A percentile compares a stretch with the other conserved stretches of the same genome.
Evolutionary conservation across 1,140 invertebrate genomes (phyloP).

Genomic region (Whitmania pigra): DNA sequence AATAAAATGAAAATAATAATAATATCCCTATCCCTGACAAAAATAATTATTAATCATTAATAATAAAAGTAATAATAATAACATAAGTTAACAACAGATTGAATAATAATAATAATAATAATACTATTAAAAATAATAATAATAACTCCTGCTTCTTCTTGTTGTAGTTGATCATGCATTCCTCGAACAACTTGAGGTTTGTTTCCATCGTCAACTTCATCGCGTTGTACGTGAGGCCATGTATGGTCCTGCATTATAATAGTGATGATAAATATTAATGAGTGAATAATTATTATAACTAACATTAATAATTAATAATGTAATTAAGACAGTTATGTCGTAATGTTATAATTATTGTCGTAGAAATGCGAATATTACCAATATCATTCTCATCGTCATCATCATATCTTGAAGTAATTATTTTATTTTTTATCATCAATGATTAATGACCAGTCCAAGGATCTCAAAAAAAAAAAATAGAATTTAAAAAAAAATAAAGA

Average conservation of each 20-base stretch:
- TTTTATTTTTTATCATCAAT: no score
- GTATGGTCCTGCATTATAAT: constrained; percentile 90
- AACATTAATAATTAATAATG: background rate
- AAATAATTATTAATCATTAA: no score
- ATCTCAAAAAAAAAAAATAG: no score
- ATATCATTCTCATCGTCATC: no score
- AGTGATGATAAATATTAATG: constrained; percentile 54
- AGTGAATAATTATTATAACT: constrained; percentile 38
- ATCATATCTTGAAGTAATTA: no score
- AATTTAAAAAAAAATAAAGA: no score
- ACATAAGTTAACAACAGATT: background rate
- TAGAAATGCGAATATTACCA: background rate
- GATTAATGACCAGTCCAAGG: no score
- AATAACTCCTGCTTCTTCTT: constrained; percentile 1
- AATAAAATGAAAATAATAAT: no score
- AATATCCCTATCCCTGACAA: no score
- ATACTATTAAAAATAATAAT: constrained; percentile 7
- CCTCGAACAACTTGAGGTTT: constrained; percentile 94
- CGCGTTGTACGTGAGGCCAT: constrained; percentile 96
- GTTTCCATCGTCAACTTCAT: constrained; percentile 98
- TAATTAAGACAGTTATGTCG: no score
- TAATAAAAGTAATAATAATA: background rate
- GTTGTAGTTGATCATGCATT: constrained; percentile 9
- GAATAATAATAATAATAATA: background rate
- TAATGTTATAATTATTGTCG: background rate